phyloP scores from a whole-genome alignment of 2,888 invertebrate genomes.

The Diplolepis rosae region DNA sequence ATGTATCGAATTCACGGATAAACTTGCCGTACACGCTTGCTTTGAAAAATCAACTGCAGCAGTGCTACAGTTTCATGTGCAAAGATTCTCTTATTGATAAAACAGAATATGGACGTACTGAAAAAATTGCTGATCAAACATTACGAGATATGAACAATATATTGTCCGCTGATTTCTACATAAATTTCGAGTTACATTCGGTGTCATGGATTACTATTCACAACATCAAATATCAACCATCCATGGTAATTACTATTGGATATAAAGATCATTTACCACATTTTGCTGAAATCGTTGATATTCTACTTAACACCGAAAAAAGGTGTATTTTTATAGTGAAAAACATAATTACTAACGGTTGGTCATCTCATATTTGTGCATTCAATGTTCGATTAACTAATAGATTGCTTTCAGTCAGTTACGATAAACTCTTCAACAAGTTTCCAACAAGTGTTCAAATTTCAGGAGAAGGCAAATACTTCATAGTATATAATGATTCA shows the following conservation, averaged over 20 bases:
- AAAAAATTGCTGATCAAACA: background rate
- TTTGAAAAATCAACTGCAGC: slow-evolving; percentile 30
- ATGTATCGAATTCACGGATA: background rate
- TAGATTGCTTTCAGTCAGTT: too few relatives aligned
- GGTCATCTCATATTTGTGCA: too few relatives aligned
- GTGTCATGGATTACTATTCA: background rate
- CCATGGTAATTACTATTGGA: background rate
- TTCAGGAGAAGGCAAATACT: too few relatives aligned
- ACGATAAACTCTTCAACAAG: too few relatives aligned
- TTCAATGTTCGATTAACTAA: too few relatives aligned
- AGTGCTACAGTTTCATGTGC: slow-evolving; percentile 21
- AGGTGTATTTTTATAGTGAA: too few relatives aligned
- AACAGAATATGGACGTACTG: background rate
- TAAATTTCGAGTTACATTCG: background rate
- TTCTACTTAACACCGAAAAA: too few relatives aligned
- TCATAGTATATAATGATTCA: too few relatives aligned
- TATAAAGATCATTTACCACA: background rate
- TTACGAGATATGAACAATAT: background rate
- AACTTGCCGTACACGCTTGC: slow-evolving; percentile 27
- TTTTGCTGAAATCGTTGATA: too few relatives aligned
- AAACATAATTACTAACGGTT: too few relatives aligned
- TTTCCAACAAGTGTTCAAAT: too few relatives aligned
- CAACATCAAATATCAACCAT: background rate
- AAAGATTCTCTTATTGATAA: background rate
- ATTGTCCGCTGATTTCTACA: background rate